Base-by-base conservation (phyloP, 2,888 invertebrate genomes). In the Drosophila stalkeri region DNA sequence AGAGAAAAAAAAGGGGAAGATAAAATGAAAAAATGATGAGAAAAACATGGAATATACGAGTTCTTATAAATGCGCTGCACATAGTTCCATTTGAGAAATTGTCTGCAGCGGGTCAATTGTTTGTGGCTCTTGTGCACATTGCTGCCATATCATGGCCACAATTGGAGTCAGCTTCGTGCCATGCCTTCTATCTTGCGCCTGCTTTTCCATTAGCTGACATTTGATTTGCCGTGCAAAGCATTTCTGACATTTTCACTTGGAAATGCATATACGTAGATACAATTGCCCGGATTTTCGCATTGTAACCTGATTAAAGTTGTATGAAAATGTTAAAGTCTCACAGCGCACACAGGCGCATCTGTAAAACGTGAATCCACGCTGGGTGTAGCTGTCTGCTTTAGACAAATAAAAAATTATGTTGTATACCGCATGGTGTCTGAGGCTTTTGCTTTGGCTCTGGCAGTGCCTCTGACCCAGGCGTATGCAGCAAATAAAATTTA, bases 371-470 rank as follows among this genome's bases (percentile, higher is more conserved):
- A 57, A 57, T 46, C 20, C 80, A 73, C 66, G 80, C 80, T 80
- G 80, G 39, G 35, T 47, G 55, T 43, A 37, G 56, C 68, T 71
- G 70, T 75, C 73, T 80, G 67, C 56, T 66, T 52, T 51, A 47
- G 67, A 71, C 65, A 86, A 83, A 84, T 84, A 86, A 77, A 81
- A 84, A 84, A 83, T 86, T 80, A 84, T 84, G 84, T 75, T 83
- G 59, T 64, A 70, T 80, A 64, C 86, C 84, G 81, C 86, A 86
- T 81, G 84, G 72, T 68, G 86, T 72, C 75, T 73, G 27, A 55
- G 55, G 55, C 33, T 6, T 20, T n/a, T 69, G 49, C 12, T 18
- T 16, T 54, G 71, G 41, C 47, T 47, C 46, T 57, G 16, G 37
- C 31, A 18, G 18, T 16, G 68, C 44, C 5, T 20, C n/a, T 55